Evolutionary conservation across 2,113 vertebrate species (phyloP).

Genomic region (Verasper variegatus): DNA sequence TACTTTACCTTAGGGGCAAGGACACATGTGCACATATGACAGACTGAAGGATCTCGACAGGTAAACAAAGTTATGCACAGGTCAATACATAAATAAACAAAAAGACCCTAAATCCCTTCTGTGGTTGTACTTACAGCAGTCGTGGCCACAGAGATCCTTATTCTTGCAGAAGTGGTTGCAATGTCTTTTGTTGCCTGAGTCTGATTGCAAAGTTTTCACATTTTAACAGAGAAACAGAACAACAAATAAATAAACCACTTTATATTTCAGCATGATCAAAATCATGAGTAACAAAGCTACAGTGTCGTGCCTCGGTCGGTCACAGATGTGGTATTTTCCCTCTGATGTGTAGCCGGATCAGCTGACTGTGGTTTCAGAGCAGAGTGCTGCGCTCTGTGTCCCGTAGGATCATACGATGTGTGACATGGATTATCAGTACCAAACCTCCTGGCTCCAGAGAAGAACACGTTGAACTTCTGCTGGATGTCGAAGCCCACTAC

Average conservation of each 20-base stretch:
- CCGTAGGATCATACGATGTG: background rate
- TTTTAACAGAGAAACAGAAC: constrained; percentile 15
- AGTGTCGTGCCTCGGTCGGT: constrained; percentile 51
- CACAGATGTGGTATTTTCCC: constrained; percentile 11
- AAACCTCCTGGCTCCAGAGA: constrained; percentile 76
- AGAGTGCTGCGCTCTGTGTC: constrained; percentile 20
- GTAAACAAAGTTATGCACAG: background rate
- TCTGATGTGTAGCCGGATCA: constrained; percentile 30
- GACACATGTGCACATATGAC: background rate
- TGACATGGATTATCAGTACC: constrained; percentile 61
- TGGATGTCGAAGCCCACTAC: constrained; percentile 94
- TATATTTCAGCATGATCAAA: background rate
- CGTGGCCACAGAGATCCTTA: constrained; percentile 92
- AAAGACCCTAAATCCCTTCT: background rate
- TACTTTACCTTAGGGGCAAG: constrained; percentile 86
- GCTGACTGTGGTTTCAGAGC: constrained; percentile 19
- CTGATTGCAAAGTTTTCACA: constrained; percentile 59
- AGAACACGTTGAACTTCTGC: constrained; percentile 85
- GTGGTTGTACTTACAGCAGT: constrained; percentile 90
- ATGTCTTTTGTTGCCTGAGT: constrained; percentile 82
- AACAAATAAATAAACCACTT: background rate
- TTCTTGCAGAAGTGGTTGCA: constrained; percentile 97
- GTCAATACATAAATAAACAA: background rate
- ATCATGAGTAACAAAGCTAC: background rate
- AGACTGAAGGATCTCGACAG: background rate